Base-by-base conservation (phyloP, 2,113 vertebrate genomes). In the Otis tarda region DNA sequence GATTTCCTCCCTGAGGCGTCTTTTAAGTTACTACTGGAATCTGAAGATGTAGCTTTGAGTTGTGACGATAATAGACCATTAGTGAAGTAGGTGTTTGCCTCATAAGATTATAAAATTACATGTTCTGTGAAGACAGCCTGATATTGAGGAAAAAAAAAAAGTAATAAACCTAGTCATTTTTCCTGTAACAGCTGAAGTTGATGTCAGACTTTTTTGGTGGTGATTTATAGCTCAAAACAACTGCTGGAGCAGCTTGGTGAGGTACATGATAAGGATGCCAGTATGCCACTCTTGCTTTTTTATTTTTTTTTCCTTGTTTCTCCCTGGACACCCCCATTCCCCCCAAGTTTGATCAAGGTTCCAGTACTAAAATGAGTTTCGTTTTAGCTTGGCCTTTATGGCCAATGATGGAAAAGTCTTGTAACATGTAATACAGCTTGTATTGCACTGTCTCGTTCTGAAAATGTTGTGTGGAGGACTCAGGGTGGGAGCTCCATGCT, bases 1-100 rank as follows among this genome's bases (percentile, higher is more conserved):
- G 35, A 68, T 93, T 83, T 94, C 78, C 10, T 89, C 49, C 76
- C 35, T 45, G 59, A 90, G 82, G 86, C 10, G 1, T 73, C 78
- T 85, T 53, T 94, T 27, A 87, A 75, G 30, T 84, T 92, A n/a
- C 31, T 19, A 20, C 53, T 82, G 57, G 15, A 75, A 53, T 82
- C 76, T 37, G 52, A 92, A 93, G 68, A 83, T 37, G 49, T 37
- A 60, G 76, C 35, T 92, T 81, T 87, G 86, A 79, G 16, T 82
- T 89, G 69, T 43, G 91, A 37, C 5, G 11, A 19, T 93, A 86
- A 33, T 10, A 90, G 43, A 61, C 24, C 27, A 21, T 37, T 67
- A 81, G 17, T 53, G 31, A 79, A 69, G 50, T 33, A 68, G 28
- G 5, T 75, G 39, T 83, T 88, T 2, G 3, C 17, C 31, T 89